Base-by-base conservation (phyloP, 2,113 vertebrate species). In the Mastomys natalensis region DNA sequence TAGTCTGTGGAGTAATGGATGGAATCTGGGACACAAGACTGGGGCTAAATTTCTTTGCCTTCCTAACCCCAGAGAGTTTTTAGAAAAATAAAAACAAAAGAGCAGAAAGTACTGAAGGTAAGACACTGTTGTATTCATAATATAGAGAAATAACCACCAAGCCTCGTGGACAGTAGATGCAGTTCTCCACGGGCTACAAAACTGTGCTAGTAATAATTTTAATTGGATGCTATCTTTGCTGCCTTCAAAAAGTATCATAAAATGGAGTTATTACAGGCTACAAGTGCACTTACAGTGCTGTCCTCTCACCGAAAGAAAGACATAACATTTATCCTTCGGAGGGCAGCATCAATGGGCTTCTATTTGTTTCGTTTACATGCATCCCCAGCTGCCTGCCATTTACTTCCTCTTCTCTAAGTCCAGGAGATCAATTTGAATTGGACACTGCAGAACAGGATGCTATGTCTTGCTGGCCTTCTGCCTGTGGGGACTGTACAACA, bases 141-240 rank as follows among this genome's bases (percentile, higher is more conserved):
- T 96, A 78, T 40, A 98, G 96, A 98, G 93, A 96, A 98, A 98
- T 97, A 96, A 97, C 97, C 97, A 95, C 94, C 90, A 5, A 81
- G 97, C 95, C 95, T 97, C 85, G 8, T 92, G 93, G 95, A 96
- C 94, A 88, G 94, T 87, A 93, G 94, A 93, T 55, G 96, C 91
- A 66, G 95, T 87, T 94, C 98, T 98, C 97, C 73, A 82, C 21
- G 97, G 94, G 94, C 97, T 93, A 97, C 98, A 98, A 97, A 98
- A 95, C 96, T 76, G 97, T 94, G 98, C 97, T 96, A 88, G 98
- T 97, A 97, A 98, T 98, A 97, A 97, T 97, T 98, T 96, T 97
- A 97, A 96, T 82, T 91, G 98, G 96, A 78, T 82, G 45, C 80
- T 97, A 97, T 95, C 96, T 98, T 97, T 94, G 55, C 94, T 97